Conservation (phyloP, 2,888 invertebrate species). For the Thera obeliscata region DNA sequence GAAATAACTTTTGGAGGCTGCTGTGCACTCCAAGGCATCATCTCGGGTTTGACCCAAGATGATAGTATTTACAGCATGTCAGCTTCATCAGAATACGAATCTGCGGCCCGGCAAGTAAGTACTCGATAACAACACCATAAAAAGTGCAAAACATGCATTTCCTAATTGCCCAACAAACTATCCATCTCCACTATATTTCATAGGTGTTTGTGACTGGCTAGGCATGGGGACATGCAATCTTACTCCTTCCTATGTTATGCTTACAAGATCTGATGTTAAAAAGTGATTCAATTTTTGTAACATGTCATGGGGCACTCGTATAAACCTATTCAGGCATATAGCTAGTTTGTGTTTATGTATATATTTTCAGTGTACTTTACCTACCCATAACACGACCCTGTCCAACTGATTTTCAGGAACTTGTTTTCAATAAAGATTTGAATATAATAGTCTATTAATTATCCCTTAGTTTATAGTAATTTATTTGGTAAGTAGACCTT, state of each 20-base stretch:
- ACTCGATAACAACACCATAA: slow-evolving; percentile 32
- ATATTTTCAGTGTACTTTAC: neutral
- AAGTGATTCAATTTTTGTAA: too few species aligned
- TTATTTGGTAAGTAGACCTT: slow-evolving; percentile 29
- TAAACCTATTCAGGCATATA: neutral
- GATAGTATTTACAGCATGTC: slow-evolving; percentile 83
- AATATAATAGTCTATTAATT: slow-evolving; percentile 39
- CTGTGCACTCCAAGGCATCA: slow-evolving; percentile 78
- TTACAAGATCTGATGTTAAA: too few species aligned
- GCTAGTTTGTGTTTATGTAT: neutral
- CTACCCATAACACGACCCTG: too few species aligned
- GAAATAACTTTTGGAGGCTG: slow-evolving; percentile 77
- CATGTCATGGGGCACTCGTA: slow-evolving; percentile 2
- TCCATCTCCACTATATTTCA: slow-evolving; percentile 4
- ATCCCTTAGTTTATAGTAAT: slow-evolving; percentile 29
- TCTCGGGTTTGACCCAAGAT: slow-evolving; percentile 84
- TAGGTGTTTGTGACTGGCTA: neutral
- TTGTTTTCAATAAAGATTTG: slow-evolving; percentile 37
- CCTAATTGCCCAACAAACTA: slow-evolving; percentile 23
- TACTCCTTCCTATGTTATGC: too few species aligned
- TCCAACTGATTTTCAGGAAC: slow-evolving; percentile 39
- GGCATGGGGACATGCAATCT: neutral
- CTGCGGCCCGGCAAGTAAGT: slow-evolving; percentile 83
- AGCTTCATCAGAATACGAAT: slow-evolving; percentile 81
- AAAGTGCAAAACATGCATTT: slow-evolving; percentile 14